Evolutionary conservation across 2,113 vertebrate genomes (phyloP).

Genomic region (Oryzias curvinotus): DNA sequence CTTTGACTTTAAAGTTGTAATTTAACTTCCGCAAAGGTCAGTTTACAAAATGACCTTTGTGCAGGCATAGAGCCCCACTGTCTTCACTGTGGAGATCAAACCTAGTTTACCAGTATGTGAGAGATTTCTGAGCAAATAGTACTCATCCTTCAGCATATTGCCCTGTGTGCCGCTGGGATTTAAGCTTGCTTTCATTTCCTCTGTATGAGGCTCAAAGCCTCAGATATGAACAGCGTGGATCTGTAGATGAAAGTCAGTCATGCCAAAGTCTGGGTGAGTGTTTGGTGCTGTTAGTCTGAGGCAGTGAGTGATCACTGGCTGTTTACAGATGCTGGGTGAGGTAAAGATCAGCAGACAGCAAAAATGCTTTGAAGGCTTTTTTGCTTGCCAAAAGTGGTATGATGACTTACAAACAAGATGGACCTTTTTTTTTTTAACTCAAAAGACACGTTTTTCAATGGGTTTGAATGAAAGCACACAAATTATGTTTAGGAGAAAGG

Average conservation of each 20-base stretch:
- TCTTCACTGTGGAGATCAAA: constrained; percentile 19
- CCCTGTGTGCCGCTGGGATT: constrained; percentile 10
- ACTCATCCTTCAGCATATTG: constrained; percentile 13
- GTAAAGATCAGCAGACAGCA: constrained; percentile 14
- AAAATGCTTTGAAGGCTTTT: constrained; percentile 8
- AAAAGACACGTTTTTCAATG: constrained; percentile 5
- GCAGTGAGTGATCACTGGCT: constrained; percentile 18
- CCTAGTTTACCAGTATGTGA: constrained; percentile 10
- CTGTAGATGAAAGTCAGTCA: constrained; percentile 22
- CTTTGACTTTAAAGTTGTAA: no score
- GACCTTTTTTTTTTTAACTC: constrained; percentile 9
- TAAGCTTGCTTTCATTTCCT: constrained; percentile 46
- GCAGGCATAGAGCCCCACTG: neutral
- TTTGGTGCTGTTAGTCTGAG: constrained; percentile 16
- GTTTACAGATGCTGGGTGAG: constrained; percentile 19
- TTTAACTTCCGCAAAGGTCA: no score
- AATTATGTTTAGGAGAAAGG: constrained; percentile 21
- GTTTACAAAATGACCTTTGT: constrained; percentile 6
- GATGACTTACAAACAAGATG: constrained; percentile 26
- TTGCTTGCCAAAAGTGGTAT: constrained; percentile 16
- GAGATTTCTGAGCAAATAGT: neutral
- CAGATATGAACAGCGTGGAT: constrained; percentile 2
- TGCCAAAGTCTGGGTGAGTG: constrained; percentile 3
- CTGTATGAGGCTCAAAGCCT: constrained; percentile 20
- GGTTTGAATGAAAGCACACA: neutral